These are phyloP conservation scores for Zaprionus ghesquierei DNA, from an alignment of 1,140 invertebrate species.

Conservation along the genomic window DNA sequence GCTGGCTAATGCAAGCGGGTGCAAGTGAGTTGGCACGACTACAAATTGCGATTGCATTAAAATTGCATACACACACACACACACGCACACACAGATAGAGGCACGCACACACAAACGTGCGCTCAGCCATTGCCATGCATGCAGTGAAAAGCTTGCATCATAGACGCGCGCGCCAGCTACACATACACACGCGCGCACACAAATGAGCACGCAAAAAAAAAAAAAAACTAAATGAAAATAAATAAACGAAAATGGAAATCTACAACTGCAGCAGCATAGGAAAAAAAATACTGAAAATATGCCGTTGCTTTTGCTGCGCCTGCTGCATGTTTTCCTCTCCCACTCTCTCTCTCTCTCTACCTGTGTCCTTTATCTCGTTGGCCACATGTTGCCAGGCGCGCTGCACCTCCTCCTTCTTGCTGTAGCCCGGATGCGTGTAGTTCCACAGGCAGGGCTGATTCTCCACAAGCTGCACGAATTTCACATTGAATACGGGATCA, in stretches of 20 bases:
- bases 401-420: conserved; percentile 80
- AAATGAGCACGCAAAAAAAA: conserved; percentile 65
- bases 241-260: conserved; percentile 43
- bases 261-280: conserved; percentile 11
- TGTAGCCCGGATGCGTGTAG: conserved; percentile 75
- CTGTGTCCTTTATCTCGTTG: conserved; percentile 79
- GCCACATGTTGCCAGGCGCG: conserved; percentile 78
- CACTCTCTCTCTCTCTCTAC: conserved; percentile 20
- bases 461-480: conserved; percentile 77
- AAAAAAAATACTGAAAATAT: neutral
- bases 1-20: conserved; percentile 7
- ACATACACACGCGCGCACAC: conserved; percentile 31
- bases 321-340: neutral
- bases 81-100: conserved; percentile 25
- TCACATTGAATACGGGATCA: conserved; percentile 80
- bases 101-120: conserved; percentile 34
- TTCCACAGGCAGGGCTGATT: conserved; percentile 73
- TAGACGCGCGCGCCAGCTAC: conserved; percentile 40
- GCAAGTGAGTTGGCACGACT: conserved; percentile 44
- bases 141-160: conserved; percentile 50
- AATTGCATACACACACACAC: conserved; percentile 55
- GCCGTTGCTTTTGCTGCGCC: neutral
- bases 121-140: conserved; percentile 6
- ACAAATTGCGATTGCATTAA: conserved; percentile 52
- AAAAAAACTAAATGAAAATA: conserved; percentile 24